These are phyloP conservation scores for Asteroscopus sphinx DNA, from an alignment of 2,888 invertebrate species.

Conservation along the genomic window DNA sequence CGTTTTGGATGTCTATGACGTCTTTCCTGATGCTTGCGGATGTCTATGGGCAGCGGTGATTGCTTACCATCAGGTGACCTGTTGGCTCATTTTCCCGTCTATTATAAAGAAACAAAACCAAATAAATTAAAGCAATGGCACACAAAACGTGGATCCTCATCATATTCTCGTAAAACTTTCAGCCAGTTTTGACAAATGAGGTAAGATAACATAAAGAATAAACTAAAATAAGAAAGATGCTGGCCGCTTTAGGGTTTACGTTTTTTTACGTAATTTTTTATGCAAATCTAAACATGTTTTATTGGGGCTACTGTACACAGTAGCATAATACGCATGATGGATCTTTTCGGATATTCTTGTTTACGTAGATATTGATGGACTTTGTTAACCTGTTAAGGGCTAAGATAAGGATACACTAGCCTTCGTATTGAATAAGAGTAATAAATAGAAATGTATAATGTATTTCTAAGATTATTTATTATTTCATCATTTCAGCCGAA, in stretches of 20 bases:
- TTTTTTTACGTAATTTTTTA: constrained; percentile 42
- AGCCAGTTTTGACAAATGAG: constrained; percentile 46
- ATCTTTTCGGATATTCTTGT: background rate
- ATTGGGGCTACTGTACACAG: constrained; percentile 9
- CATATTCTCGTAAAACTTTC: constrained; percentile 46
- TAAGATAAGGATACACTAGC: no score
- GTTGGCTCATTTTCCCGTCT: no score
- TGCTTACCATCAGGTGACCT: no score
- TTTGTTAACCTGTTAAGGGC: no score
- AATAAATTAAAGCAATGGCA: constrained; percentile 27
- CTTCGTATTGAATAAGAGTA: no score
- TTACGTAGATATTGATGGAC: background rate
- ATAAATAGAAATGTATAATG: no score
- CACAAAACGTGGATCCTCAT: constrained; percentile 29
- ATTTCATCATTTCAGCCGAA: no score
- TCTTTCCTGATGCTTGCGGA: no score
- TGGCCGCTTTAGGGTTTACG: constrained; percentile 26
- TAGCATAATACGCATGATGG: constrained; percentile 2
- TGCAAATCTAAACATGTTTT: constrained; percentile 38
- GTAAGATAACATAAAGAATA: constrained; percentile 25
- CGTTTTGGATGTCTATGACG: no score
- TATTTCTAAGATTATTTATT: no score
- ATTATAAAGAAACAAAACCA: no score
- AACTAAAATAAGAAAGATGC: constrained; percentile 42
- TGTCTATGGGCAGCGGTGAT: no score